A percentile compares a stretch with the other conserved stretches of the same genome.
Evolutionary conservation across 2,113 vertebrate genomes (phyloP).

Genomic region (Heterotis niloticus): DNA sequence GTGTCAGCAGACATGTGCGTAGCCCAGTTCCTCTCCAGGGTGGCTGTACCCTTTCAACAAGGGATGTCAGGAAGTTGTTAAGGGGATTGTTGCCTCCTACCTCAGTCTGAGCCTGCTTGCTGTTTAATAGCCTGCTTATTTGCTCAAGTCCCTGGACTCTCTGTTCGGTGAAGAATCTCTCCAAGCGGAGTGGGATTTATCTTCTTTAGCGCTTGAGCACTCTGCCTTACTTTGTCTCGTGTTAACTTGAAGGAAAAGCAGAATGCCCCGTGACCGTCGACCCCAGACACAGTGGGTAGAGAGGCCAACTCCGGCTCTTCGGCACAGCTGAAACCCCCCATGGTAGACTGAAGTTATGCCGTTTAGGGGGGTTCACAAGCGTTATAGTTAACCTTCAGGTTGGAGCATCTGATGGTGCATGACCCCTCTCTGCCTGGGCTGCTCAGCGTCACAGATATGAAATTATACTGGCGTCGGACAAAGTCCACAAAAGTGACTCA

Average conservation of each 20-base stretch:
- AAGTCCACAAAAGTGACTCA: too few relatives aligned
- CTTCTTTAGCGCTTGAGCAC: background rate
- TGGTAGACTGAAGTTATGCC: background rate
- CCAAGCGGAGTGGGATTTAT: background rate
- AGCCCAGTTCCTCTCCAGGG: too few relatives aligned
- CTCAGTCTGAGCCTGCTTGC: too few relatives aligned
- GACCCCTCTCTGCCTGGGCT: too few relatives aligned
- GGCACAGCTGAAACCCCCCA: background rate
- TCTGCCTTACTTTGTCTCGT: too few relatives aligned
- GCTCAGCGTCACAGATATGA: too few relatives aligned
- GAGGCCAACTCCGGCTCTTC: background rate
- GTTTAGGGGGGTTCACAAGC: background rate
- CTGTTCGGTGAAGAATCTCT: too few relatives aligned
- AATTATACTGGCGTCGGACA: too few relatives aligned
- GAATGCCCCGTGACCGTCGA: background rate
- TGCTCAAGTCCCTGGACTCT: background rate
- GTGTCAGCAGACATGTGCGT: too few relatives aligned
- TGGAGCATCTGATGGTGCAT: background rate
- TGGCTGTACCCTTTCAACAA: too few relatives aligned
- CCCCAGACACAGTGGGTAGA: background rate
- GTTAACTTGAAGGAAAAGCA: background rate
- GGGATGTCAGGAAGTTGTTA: too few relatives aligned
- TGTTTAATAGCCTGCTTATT: background rate
- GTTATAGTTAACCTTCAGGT: background rate
- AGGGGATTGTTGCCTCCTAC: too few relatives aligned